Base-by-base conservation (phyloP, 2,113 vertebrate genomes). In the Serilophus lunatus region DNA sequence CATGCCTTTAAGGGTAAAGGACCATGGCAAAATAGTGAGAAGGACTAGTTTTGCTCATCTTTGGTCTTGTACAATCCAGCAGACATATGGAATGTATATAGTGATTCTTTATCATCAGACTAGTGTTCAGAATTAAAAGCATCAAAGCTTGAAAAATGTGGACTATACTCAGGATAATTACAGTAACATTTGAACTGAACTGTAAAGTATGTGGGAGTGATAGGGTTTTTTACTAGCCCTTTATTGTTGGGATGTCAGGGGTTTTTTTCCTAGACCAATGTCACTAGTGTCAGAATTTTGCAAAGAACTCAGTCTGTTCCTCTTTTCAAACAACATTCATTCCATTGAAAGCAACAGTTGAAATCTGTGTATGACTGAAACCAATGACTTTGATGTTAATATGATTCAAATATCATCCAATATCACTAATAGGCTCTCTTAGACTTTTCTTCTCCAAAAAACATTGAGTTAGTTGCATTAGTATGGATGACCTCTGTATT, bases 61-160 rank as follows among this genome's bases (percentile, higher is more conserved):
- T 96, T 97, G 81, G 96, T 97, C 88, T 94, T 97, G 42, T 54
- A 82, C 50, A 94, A 38, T 88, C 86, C 86, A 75, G 33, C 68
- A 79, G 70, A 93, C 72, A 92, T 72, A 49, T 8, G 54, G 36
- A 81, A 76, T 90, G 56, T 94, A 97, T 97, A 97, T 88, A 97
- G 92, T 80, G 36, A 88, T 92, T n/a, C 40, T 64, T 78, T 95
- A 68, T 96, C 61, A 92, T 83, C 71, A 90, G 36, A 59, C 36
- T 36, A 92, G 49, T 93, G 88, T 71, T 95, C 31, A 90, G 83
- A 96, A 95, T 96, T 12, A 42, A 88, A 96, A 97, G 94, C 83
- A 18, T 16, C 11, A 79, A 95, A 36, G 81, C 88, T 66, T 93
- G 86, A 65, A 75, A 94, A 66, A 26, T 25, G 56, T 92, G 57